Evolutionary conservation across 2,113 vertebrate genomes (phyloP), one percentile per base, ranked within the genome.

Genomic region (Poeciliopsis prolifica): DNA sequence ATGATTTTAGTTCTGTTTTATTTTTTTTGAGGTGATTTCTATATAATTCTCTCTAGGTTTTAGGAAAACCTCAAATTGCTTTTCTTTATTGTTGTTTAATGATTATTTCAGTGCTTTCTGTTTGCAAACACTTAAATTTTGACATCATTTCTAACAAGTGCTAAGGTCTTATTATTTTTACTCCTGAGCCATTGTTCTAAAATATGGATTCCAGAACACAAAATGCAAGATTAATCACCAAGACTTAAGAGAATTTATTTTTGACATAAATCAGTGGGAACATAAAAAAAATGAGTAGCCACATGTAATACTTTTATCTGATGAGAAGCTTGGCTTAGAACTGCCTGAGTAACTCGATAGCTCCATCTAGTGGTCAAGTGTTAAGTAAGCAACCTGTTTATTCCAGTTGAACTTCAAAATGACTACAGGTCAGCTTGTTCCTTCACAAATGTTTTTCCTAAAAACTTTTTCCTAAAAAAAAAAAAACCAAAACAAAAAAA

Each of bases 331-430:
- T n/a, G 40, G 42, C 42, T 5, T 5, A 11, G 65, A 61, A 58
- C 66, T 82, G 75, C 67, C 9, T 72, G 3, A 58, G 29, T 24
- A 68, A 61, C 19, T 2, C 30, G 65, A 72, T 71, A 58, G 61
- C 85, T 33, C 86, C 82, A 85, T 63, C 88, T 88, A 73, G 83
- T 89, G 90, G 83, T 42, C 64, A 84, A 15, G 0, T 29, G 28
- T 30, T 12, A 14, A 40, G 0, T 28, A 6, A 24, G 70, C 30
- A 12, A 10, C 15, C 61, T 2, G 40, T 51, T 33, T 4, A 28
- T 66, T n/a, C 35, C 9, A 7, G 24, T 65, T 22, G 11, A 24
- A 70, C n/a, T 58, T 73, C 61, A 79, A 51, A 77, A 7, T 19
- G 17, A 48, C 19, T 15, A 13, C 40, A 42, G 40, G 40, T 42